Evolutionary conservation across 1,140 invertebrate genomes (phyloP).

Genomic region (Camponotus vicinus): DNA sequence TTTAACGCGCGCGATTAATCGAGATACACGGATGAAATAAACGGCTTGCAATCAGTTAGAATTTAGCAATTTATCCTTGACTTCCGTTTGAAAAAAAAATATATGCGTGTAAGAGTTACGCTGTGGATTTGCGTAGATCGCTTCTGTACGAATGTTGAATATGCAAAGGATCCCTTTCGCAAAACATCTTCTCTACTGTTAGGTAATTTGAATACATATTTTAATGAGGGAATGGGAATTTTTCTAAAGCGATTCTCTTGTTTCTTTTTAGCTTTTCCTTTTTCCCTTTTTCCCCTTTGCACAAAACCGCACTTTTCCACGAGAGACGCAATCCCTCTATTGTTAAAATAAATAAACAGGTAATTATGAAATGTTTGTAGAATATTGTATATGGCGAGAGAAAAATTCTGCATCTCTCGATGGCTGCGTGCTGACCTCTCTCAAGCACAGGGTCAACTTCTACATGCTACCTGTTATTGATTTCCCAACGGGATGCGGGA

Average conservation of each 20-base stretch:
- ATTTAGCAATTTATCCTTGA: not conserved
- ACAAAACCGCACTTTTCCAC: not conserved
- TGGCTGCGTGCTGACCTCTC: conserved; percentile 52
- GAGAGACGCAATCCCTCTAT: not conserved
- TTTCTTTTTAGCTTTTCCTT: not conserved
- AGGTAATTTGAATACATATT: not conserved
- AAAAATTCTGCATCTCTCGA: not conserved
- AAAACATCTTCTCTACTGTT: not conserved
- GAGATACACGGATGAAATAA: conserved; percentile 19
- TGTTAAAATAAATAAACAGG: conserved; percentile 4
- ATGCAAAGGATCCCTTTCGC: not conserved
- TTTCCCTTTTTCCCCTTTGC: too few species aligned
- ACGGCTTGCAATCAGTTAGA: not conserved
- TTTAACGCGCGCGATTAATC: not conserved
- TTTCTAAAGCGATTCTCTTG: not conserved
- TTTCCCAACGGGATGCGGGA: conserved; percentile 6
- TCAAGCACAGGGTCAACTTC: conserved; percentile 37
- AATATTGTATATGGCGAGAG: not conserved
- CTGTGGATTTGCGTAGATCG: not conserved
- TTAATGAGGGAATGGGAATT: not conserved
- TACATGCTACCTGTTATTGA: conserved; percentile 39
- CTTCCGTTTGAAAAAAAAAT: too few species aligned
- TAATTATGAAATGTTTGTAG: conserved; percentile 24
- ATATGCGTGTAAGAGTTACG: too few species aligned
- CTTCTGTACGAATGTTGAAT: not conserved